Conservation (phyloP, 2,888 invertebrate genomes). For the Pammene fasciana region DNA sequence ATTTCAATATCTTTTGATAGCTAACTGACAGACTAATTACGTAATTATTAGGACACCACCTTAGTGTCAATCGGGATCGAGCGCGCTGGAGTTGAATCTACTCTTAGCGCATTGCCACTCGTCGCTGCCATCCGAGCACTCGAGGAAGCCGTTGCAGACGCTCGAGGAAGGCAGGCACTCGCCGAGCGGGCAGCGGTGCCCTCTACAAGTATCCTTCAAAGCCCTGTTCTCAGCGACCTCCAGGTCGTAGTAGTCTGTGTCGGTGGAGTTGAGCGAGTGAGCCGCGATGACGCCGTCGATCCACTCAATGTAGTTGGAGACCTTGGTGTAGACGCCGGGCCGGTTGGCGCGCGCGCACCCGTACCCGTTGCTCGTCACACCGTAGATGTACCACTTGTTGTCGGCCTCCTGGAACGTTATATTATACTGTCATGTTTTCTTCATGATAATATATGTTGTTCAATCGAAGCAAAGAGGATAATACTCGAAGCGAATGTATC, state of each 20-base stretch:
- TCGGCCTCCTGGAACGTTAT: conserved; percentile 68
- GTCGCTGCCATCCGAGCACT: conserved; percentile 90
- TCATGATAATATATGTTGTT: too few species aligned
- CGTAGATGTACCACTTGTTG: conserved; percentile 80
- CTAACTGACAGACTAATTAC: too few species aligned
- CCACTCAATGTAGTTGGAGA: conserved; percentile 89
- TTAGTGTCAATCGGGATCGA: conserved; percentile 64
- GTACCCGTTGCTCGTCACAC: conserved; percentile 91
- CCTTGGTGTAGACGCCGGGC: conserved; percentile 92
- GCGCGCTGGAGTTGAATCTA: conserved; percentile 58
- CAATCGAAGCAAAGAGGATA: too few species aligned
- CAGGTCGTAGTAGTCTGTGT: conserved; percentile 62
- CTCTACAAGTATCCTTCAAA: conserved; percentile 81
- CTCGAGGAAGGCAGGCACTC: conserved; percentile 88
- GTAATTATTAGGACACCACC: too few species aligned
- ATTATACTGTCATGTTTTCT: background rate
- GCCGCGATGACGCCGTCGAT: conserved; percentile 83
- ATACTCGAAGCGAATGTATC: too few species aligned
- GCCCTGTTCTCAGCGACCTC: conserved; percentile 73
- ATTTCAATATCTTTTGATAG: too few species aligned
- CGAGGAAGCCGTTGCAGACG: conserved; percentile 90
- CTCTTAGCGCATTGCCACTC: conserved; percentile 83
- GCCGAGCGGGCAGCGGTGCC: conserved; percentile 89
- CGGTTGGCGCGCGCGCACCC: conserved; percentile 90
- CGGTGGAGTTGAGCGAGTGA: conserved; percentile 61